Base-by-base conservation (phyloP, 2,888 invertebrate species). In the Xestia xanthographa region DNA sequence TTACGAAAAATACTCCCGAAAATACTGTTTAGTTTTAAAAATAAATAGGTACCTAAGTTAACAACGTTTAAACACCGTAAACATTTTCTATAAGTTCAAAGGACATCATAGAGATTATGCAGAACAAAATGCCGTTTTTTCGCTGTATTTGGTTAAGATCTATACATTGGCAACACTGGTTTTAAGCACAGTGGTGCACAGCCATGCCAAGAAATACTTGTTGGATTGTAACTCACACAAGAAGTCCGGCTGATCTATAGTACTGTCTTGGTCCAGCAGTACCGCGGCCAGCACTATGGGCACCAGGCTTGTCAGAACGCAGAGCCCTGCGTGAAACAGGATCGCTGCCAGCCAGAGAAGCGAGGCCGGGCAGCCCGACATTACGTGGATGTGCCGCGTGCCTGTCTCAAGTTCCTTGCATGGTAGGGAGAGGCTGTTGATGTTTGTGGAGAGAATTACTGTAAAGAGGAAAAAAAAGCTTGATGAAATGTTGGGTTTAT, bases 311-410 rank as follows among this genome's bases (percentile, higher is more conserved):
- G 92, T 75, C 9, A 91, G 4, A 1, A 92, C 11, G 71, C 29
- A 53, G 38, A 96, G 92, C 11, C 95, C 41, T 0, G 95, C 0
- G 93, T 98, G 98, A 87, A 97, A 97, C 1, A 95, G 3, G 66
- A 97, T 97, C 70, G 97, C 97, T 8, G 97, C 94, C 4, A 95
- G 60, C 98, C 98, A 98, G 92, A 98, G 98, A 14, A 96, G 92
- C 20, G 92, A 86, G 1, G 97, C 94, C 0, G 97, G 94, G 43
- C 98, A 97, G 6, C 98, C 98, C 0, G 97, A 96, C 97, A 98
- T 97, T 41, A 97, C 92, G 93, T 98, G 98, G 56, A 98, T 91
- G 86, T 97, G 97, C 43, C 98, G 97, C 53, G 98, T 96, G 70
- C 97, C 97, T 1, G 97, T 95, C 11, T 92, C 90, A 17, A 97